Conservation (phyloP, 2,797 vertebrate genomes). For the Centroberyx gerrardi region DNA sequence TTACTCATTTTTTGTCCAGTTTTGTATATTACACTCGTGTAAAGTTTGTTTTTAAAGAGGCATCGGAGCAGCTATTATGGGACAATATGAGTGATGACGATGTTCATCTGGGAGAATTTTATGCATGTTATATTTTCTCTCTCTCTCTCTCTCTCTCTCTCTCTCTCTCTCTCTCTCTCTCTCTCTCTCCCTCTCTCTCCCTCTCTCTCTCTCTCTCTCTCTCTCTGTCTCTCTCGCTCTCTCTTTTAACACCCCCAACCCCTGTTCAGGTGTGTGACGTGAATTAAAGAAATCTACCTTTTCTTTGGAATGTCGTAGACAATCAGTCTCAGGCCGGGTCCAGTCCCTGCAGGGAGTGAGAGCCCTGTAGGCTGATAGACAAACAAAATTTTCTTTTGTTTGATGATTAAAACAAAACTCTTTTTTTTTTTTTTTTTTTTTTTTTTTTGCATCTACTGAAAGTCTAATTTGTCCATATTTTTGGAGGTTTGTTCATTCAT, state of each 20-base stretch:
- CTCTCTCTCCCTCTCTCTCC: slow-evolving; percentile 60
- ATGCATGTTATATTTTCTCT: slow-evolving; percentile 85
- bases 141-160: slow-evolving; percentile 58
- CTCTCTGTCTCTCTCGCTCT: slow-evolving; percentile 58
- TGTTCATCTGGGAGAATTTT: slow-evolving; percentile 84
- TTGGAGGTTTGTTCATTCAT: slow-evolving; percentile 80
- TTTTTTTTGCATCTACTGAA: slow-evolving; percentile 82
- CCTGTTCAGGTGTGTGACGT: slow-evolving; percentile 81
- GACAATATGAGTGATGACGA: slow-evolving; percentile 83
- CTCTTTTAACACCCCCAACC: slow-evolving; percentile 57
- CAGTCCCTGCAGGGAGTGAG: slow-evolving; percentile 78
- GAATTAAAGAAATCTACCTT: slow-evolving; percentile 82
- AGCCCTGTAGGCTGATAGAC: slow-evolving; percentile 80
- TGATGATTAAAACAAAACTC: slow-evolving; percentile 50
- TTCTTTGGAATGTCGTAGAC: slow-evolving; percentile 86
- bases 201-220: slow-evolving; percentile 58
- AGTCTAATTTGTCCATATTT: slow-evolving; percentile 77
- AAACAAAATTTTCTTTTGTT: slow-evolving; percentile 73
- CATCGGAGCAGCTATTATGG: slow-evolving; percentile 85
- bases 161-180: slow-evolving; percentile 60
- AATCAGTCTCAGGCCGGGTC: slow-evolving; percentile 88
- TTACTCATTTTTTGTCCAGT: slow-evolving; percentile 86
- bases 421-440: slow-evolving; percentile 36
- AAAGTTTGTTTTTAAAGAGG: slow-evolving; percentile 84
- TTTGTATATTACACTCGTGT: slow-evolving; percentile 87